These are phyloP conservation scores for Metellina segmentata DNA, from an alignment of 2,888 invertebrate species.

Conservation along the genomic window DNA sequence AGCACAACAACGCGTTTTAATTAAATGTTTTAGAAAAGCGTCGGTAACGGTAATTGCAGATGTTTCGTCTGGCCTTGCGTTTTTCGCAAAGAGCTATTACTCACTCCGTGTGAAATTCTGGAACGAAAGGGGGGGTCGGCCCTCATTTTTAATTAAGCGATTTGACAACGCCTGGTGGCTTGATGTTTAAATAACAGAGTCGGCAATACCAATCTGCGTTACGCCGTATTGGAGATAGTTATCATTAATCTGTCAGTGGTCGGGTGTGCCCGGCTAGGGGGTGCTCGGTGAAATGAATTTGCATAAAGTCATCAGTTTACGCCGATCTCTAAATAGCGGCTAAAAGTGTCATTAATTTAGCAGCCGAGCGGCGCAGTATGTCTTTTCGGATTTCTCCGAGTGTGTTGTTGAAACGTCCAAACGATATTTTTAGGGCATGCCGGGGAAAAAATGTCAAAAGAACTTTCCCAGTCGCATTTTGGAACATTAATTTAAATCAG, in stretches of 20 bases:
- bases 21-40: constrained; percentile 70
- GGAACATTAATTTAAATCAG: too few relatives aligned
- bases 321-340: constrained; percentile 59
- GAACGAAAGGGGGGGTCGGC: background rate
- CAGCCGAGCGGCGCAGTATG: constrained; percentile 1
- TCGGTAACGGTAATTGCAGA: constrained; percentile 69
- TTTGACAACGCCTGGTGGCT: constrained; percentile 40
- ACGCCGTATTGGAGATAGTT: constrained; percentile 73
- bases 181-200: constrained; percentile 71
- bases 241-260: constrained; percentile 76
- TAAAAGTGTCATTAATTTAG: constrained; percentile 65
- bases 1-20: constrained; percentile 69
- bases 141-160: constrained; percentile 73
- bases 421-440: too few relatives aligned
- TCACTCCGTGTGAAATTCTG: constrained; percentile 54
- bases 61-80: background rate
- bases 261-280: background rate
- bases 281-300: constrained; percentile 38
- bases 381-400: too few relatives aligned
- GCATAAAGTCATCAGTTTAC: constrained; percentile 72
- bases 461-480: too few relatives aligned
- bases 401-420: too few relatives aligned
- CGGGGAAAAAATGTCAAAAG: too few relatives aligned
- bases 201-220: constrained; percentile 57
- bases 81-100: constrained; percentile 71